A percentile compares a stretch with the other conserved stretches of the same genome.
Conservation (phyloP, 2,888 invertebrate species). For the Autographa gamma region DNA sequence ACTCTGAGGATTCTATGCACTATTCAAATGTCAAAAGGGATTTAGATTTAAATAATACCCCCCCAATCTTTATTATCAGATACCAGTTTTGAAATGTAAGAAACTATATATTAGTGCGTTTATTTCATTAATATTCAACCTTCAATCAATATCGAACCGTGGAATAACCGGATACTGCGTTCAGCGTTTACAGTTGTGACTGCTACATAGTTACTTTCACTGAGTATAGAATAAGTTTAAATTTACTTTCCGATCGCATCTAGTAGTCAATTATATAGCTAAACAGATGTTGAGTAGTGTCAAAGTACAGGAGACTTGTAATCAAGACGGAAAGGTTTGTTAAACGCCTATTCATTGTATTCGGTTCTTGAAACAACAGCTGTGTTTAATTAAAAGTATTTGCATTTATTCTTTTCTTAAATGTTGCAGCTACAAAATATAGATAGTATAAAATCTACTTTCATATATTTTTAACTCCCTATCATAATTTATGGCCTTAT, state of each 20-base stretch:
- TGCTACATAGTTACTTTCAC: neutral
- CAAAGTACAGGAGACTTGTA: constrained; percentile 50
- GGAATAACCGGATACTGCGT: neutral
- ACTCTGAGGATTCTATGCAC: too few species aligned
- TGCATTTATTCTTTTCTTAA: neutral
- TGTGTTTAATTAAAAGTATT: neutral
- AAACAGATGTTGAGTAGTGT: constrained; percentile 55
- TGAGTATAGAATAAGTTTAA: neutral
- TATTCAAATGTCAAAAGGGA: neutral
- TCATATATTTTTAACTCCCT: neutral
- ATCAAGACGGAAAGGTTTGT: constrained; percentile 47
- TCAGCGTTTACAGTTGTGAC: neutral
- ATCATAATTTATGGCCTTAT: neutral
- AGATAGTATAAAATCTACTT: neutral
- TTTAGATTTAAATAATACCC: neutral
- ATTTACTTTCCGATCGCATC: neutral
- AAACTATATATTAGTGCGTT: neutral
- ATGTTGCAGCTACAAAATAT: neutral
- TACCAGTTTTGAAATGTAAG: neutral
- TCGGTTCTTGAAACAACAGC: neutral
- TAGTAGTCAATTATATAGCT: constrained; percentile 7
- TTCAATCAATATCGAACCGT: neutral
- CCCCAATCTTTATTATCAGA: neutral
- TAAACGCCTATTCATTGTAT: neutral
- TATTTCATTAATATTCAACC: neutral